Percentiles rank a stretch among this genome's conserved stretches.
These are phyloP conservation scores for Oophaga sylvatica DNA, from an alignment of 2,797 vertebrate genomes.

Conservation along the genomic window DNA sequence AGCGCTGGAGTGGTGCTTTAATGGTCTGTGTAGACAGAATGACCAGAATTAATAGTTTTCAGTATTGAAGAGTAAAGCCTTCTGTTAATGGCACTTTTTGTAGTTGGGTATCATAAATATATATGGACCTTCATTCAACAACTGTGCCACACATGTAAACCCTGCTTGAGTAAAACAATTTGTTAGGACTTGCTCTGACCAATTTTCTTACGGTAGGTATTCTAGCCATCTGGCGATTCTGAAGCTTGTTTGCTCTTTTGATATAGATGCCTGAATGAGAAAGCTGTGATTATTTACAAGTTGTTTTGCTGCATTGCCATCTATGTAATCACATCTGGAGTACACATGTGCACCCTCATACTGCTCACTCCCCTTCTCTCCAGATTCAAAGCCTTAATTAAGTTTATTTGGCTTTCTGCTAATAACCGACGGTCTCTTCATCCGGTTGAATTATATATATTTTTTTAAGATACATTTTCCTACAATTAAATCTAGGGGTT, in stretches of 20 bases:
- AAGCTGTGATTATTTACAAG: constrained; percentile 29
- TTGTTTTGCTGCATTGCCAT: constrained; percentile 3
- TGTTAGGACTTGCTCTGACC: neutral
- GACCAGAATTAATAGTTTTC: too few species aligned
- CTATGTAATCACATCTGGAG: constrained; percentile 46
- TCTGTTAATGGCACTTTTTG: neutral
- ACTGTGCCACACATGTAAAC: neutral
- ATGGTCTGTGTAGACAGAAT: too few species aligned
- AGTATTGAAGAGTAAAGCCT: too few species aligned
- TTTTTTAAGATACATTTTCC: neutral
- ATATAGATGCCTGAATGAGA: constrained; percentile 26
- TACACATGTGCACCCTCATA: constrained; percentile 23
- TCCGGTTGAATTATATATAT: neutral
- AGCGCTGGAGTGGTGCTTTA: too few species aligned
- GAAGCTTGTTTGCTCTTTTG: constrained; percentile 28
- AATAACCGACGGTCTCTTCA: neutral
- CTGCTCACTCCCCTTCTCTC: neutral
- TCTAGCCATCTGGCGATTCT: constrained; percentile 15
- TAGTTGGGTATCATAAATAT: neutral
- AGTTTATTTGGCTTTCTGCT: neutral
- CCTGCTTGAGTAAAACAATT: neutral
- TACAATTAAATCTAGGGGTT: neutral
- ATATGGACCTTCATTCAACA: neutral
- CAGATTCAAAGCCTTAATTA: neutral
- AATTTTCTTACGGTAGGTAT: neutral